Conservation (phyloP, 2,113 vertebrate genomes). For the Dermatemys mawii region DNA sequence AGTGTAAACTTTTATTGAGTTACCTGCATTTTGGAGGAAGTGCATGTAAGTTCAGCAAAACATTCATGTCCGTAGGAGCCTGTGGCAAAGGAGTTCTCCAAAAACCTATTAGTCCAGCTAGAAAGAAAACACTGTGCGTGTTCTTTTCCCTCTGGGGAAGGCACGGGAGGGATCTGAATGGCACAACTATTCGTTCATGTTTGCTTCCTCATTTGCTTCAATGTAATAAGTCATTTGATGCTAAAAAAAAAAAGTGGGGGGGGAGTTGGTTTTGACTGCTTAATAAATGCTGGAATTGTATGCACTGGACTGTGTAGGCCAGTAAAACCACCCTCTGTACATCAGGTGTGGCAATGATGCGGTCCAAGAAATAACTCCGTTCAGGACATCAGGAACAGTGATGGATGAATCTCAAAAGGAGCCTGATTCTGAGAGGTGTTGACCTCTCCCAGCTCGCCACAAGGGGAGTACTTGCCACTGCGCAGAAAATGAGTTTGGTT, state of each 20-base stretch:
- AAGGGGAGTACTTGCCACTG: not conserved
- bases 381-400: not conserved
- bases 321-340: slow-evolving; percentile 57
- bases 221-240: not conserved
- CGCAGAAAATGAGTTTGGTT: not conserved
- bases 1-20: slow-evolving; percentile 6
- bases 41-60: slow-evolving; percentile 48
- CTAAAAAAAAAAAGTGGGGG: not conserved
- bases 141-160: slow-evolving; percentile 35
- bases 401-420: not conserved
- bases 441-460: not conserved
- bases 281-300: slow-evolving; percentile 61
- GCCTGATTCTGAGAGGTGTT: not conserved
- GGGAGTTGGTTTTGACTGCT: not conserved
- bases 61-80: slow-evolving; percentile 29
- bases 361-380: slow-evolving; percentile 36
- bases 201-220: slow-evolving; percentile 58
- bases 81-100: slow-evolving; percentile 28
- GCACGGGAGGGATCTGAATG: slow-evolving; percentile 25
- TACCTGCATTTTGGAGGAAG: slow-evolving; percentile 1
- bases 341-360: slow-evolving; percentile 54
- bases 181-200: slow-evolving; percentile 39
- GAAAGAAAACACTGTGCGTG: slow-evolving; percentile 57
- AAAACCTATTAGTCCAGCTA: slow-evolving; percentile 47
- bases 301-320: not conserved